Evolutionary conservation across 23 tunicate species (phyloP).

Genomic region (Halocynthia aurantium): DNA sequence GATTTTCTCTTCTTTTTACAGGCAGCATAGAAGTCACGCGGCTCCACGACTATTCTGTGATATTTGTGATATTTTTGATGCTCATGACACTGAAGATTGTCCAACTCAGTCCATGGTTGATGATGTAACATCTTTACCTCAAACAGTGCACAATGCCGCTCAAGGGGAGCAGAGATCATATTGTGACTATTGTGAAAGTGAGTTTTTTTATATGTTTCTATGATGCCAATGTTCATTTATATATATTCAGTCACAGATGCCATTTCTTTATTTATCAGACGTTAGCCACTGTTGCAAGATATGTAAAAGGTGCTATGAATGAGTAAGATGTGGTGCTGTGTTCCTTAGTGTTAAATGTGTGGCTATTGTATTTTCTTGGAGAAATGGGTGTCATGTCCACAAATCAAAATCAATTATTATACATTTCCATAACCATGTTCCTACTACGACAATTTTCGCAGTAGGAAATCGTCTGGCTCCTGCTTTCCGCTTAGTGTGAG

Average conservation of each 20-base stretch:
- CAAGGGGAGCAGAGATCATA: slow-evolving; percentile 65
- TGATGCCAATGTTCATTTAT: background rate
- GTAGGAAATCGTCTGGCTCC: no score
- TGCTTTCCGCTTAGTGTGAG: no score
- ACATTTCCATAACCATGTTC: no score
- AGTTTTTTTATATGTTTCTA: background rate
- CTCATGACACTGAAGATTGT: slow-evolving; percentile 99
- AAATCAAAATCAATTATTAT: no score
- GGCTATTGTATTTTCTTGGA: no score
- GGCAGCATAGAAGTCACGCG: background rate
- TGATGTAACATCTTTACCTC: slow-evolving; percentile 20
- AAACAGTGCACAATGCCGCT: slow-evolving; percentile 30
- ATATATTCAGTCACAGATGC: background rate
- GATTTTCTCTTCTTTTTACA: background rate
- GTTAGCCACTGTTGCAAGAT: slow-evolving; percentile 1
- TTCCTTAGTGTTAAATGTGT: no score
- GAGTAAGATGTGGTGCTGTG: slow-evolving; percentile 9
- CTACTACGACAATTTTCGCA: no score
- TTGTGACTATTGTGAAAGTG: slow-evolving; percentile 84
- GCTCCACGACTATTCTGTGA: slow-evolving; percentile 83
- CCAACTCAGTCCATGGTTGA: slow-evolving; percentile 69
- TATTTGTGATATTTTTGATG: slow-evolving; percentile 94
- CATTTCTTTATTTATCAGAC: slow-evolving; percentile 1
- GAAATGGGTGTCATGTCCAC: no score
- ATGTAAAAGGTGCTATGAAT: slow-evolving; percentile 6